phyloP scores from a whole-genome alignment of 2,888 invertebrate species.

The Macaria notata region DNA sequence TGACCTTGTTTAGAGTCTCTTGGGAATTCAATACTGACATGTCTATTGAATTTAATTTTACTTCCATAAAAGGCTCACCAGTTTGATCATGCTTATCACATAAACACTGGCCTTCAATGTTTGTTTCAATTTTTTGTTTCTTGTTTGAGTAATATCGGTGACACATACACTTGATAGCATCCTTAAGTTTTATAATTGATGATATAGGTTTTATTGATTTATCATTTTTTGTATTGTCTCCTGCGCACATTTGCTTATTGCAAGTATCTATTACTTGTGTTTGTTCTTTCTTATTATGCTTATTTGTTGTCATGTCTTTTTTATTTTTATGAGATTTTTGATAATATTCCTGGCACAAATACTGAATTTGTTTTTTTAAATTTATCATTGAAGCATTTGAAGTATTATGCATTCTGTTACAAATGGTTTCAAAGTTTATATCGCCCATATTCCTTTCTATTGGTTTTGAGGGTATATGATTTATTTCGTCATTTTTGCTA shows the following conservation, averaged over 20 bases:
- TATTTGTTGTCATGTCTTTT: neutral
- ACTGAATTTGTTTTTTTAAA: neutral
- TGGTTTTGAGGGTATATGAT: neutral
- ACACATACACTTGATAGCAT: neutral
- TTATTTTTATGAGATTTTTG: neutral
- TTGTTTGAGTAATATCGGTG: neutral
- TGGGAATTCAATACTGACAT: conserved; percentile 39
- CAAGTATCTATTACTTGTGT: neutral
- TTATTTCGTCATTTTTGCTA: neutral
- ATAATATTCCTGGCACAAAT: conserved; percentile 4
- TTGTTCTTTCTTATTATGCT: neutral
- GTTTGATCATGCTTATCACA: conserved; percentile 26
- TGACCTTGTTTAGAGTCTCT: conserved; percentile 37
- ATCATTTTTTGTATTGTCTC: neutral
- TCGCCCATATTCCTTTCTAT: conserved; percentile 5
- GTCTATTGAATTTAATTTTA: conserved; percentile 40
- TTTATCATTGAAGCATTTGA: neutral
- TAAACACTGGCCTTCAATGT: neutral
- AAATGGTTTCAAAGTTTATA: conserved; percentile 1
- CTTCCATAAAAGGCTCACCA: conserved; percentile 37
- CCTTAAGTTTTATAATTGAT: neutral
- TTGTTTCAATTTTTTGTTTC: neutral
- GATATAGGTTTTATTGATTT: neutral
- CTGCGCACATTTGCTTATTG: neutral
- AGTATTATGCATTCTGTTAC: neutral